These are phyloP conservation scores for Drosophila trapezifrons DNA, from an alignment of 1,140 invertebrate genomes.

Conservation along the genomic window DNA sequence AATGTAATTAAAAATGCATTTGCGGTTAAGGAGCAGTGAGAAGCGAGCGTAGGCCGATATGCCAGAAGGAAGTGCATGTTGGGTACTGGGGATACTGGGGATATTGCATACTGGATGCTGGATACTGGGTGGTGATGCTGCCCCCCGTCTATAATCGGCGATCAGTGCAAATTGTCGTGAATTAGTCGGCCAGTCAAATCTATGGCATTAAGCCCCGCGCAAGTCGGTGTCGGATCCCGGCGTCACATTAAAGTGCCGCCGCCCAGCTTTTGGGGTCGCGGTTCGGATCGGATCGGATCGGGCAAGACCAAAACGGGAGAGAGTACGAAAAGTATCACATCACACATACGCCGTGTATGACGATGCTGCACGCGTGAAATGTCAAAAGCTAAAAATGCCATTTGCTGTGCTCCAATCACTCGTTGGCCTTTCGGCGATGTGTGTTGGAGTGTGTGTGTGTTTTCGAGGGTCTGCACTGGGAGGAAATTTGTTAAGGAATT, in stretches of 20 bases:
- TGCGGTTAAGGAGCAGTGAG: conserved; percentile 60
- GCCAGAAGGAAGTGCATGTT: conserved; percentile 47
- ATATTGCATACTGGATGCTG: not conserved
- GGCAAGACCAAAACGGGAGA: conserved; percentile 36
- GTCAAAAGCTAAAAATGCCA: conserved; percentile 81
- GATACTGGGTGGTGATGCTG: conserved; percentile 20
- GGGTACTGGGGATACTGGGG: not conserved
- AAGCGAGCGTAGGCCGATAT: conserved; percentile 49
- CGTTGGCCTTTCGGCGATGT: conserved; percentile 58
- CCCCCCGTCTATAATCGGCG: conserved; percentile 57
- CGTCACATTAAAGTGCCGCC: conserved; percentile 50
- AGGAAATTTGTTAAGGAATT: not conserved
- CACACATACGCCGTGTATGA: conserved; percentile 80
- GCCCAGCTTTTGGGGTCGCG: conserved; percentile 38
- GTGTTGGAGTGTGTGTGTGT: not conserved
- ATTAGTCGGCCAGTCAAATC: conserved; percentile 56
- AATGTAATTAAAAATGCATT: conserved; percentile 81
- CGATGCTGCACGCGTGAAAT: conserved; percentile 75
- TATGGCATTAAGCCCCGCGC: conserved; percentile 61
- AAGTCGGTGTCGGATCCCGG: conserved; percentile 20
- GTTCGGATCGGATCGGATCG: conserved; percentile 7
- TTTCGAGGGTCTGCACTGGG: not conserved
- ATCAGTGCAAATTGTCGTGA: conserved; percentile 76
- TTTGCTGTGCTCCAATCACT: conserved; percentile 58
- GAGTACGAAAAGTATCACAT: conserved; percentile 74